Conservation (phyloP, 2,888 invertebrate species). For the Euplagia quadripunctaria region DNA sequence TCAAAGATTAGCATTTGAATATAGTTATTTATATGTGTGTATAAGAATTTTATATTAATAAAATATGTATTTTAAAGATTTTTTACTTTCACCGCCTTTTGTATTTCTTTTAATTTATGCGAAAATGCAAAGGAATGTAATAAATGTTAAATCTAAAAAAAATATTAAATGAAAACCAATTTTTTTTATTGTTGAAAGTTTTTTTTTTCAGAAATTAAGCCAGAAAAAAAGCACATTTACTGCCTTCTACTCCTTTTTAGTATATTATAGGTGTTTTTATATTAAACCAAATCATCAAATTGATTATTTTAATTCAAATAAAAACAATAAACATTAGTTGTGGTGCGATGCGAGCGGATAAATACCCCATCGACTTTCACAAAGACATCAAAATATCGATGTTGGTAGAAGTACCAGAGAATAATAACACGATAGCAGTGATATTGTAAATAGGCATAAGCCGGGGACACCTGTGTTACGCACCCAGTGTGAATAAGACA, state of each 20-base stretch:
- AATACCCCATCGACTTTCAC: constrained; percentile 7
- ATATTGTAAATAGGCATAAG: constrained; percentile 69
- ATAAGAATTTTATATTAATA: too few relatives aligned
- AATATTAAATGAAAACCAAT: too few relatives aligned
- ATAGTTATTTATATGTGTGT: too few relatives aligned
- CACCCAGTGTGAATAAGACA: constrained; percentile 69
- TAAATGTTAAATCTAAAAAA: too few relatives aligned
- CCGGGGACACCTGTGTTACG: constrained; percentile 84
- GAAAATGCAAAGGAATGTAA: too few relatives aligned
- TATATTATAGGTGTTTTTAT: neutral
- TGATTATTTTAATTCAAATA: neutral
- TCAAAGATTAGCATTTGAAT: too few relatives aligned
- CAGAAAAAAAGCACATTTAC: too few relatives aligned
- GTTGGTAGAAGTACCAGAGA: constrained; percentile 31
- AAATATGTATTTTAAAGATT: too few relatives aligned
- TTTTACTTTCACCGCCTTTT: too few relatives aligned
- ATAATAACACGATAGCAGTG: constrained; percentile 46
- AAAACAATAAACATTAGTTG: neutral
- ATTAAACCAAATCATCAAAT: neutral
- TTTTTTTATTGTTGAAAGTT: too few relatives aligned
- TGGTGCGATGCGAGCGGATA: constrained; percentile 4
- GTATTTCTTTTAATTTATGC: too few relatives aligned
- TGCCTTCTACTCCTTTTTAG: neutral
- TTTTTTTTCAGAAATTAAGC: too few relatives aligned
- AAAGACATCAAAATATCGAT: constrained; percentile 23